Conservation (phyloP, 2,888 invertebrate species). For the Adelphocoris suturalis region DNA sequence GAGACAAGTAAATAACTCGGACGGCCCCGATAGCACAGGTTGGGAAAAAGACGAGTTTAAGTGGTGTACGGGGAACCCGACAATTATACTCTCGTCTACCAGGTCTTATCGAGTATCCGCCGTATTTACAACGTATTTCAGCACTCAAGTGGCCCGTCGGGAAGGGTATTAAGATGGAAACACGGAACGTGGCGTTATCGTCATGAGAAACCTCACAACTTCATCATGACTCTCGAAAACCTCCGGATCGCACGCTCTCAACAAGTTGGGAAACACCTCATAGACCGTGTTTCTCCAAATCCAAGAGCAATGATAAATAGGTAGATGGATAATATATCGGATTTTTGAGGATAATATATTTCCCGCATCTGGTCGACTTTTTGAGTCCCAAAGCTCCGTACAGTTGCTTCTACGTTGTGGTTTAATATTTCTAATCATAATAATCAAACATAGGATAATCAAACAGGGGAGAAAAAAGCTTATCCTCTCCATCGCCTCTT, state of each 20-base stretch:
- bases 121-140: slow-evolving; percentile 23
- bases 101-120: slow-evolving; percentile 14
- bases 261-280: too few relatives aligned
- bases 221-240: background rate
- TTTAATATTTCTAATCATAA: too few relatives aligned
- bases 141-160: background rate
- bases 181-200: slow-evolving; percentile 5
- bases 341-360: too few relatives aligned
- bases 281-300: too few relatives aligned
- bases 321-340: too few relatives aligned
- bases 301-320: too few relatives aligned
- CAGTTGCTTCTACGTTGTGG: too few relatives aligned
- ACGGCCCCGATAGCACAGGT: background rate
- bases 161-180: slow-evolving; percentile 10
- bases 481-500: too few relatives aligned
- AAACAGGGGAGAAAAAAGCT: too few relatives aligned
- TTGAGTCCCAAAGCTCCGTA: too few relatives aligned
- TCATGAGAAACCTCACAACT: slow-evolving; percentile 14
- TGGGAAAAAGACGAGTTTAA: background rate
- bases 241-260: background rate
- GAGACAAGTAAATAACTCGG: background rate
- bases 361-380: too few relatives aligned
- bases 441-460: too few relatives aligned
- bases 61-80: background rate
- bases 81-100: slow-evolving; percentile 36